These are phyloP conservation scores for Sepiola atlantica DNA, from an alignment of 2,888 invertebrate genomes.

Conservation along the genomic window DNA sequence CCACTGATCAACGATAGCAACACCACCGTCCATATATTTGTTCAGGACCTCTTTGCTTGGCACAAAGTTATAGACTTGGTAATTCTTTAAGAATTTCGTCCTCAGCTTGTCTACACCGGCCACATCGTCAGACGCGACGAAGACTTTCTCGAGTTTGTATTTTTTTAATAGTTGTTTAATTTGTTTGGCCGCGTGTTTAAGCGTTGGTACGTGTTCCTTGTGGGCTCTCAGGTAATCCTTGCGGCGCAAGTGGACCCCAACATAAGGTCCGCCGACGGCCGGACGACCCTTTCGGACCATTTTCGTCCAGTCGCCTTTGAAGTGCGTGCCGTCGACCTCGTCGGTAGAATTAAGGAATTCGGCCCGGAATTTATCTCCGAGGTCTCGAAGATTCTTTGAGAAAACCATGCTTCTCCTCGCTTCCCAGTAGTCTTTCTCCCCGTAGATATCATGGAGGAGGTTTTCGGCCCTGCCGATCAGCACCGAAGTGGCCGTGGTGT, in stretches of 20 bases:
- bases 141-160: slow-evolving; percentile 80
- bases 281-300: slow-evolving; percentile 71
- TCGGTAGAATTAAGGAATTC: slow-evolving; percentile 81
- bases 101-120: slow-evolving; percentile 56
- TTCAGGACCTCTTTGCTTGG: slow-evolving; percentile 63
- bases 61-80: slow-evolving; percentile 63
- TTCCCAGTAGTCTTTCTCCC: slow-evolving; percentile 86
- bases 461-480: slow-evolving; percentile 72
- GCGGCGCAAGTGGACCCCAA: slow-evolving; percentile 90
- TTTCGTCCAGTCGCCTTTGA: slow-evolving; percentile 80
- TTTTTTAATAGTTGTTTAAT: slow-evolving; percentile 80
- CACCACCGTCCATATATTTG: slow-evolving; percentile 85
- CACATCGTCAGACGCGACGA: slow-evolving; percentile 89
- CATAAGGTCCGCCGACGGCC: slow-evolving; percentile 80
- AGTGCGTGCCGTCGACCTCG: slow-evolving; percentile 78
- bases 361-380: slow-evolving; percentile 82
- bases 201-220: slow-evolving; percentile 84
- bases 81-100: slow-evolving; percentile 72
- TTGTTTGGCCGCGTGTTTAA: slow-evolving; percentile 86
- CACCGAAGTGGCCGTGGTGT: slow-evolving; percentile 68
- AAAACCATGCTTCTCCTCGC: slow-evolving; percentile 89
- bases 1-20: slow-evolving; percentile 95
- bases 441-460: slow-evolving; percentile 81
- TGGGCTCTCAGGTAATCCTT: slow-evolving; percentile 89
- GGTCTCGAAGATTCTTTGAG: slow-evolving; percentile 80